phyloP scores from a whole-genome alignment of 2,797 vertebrate genomes.

The Tamandua tetradactyla region DNA sequence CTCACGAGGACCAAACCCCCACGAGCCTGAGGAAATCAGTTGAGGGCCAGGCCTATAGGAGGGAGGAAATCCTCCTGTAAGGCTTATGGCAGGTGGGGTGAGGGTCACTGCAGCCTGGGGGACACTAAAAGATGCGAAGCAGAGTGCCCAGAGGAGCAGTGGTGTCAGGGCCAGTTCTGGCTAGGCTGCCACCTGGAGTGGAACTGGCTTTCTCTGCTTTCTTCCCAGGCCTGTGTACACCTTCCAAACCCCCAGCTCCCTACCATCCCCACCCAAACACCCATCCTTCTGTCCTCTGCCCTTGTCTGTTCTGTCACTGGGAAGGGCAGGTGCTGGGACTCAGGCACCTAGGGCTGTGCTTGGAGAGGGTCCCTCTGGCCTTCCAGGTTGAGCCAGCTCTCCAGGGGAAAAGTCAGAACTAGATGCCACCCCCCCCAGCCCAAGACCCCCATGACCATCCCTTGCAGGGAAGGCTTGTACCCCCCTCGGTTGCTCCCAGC shows the following conservation, averaged over 20 bases:
- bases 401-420: neutral
- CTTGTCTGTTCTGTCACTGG: neutral
- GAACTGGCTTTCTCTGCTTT: neutral
- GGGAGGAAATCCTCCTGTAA: neutral
- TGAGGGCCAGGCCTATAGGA: no score
- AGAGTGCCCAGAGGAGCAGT: neutral
- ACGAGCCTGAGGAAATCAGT: neutral
- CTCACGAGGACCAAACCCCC: neutral
- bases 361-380: neutral
- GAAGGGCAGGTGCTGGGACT: neutral
- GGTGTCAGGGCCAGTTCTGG: neutral
- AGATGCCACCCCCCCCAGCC: no score
- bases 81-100: neutral
- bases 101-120: neutral
- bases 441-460: accelerated
- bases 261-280: neutral
- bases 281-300: neutral
- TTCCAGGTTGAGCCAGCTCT: accelerated
- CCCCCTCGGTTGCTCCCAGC: neutral
- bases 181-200: accelerated
- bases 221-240: neutral
- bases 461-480: neutral
- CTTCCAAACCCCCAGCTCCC: neutral
- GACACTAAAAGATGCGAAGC: neutral
- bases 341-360: accelerated